Base-by-base conservation (phyloP, 2,888 invertebrate species). In the Sinohyriopsis cumingii region DNA sequence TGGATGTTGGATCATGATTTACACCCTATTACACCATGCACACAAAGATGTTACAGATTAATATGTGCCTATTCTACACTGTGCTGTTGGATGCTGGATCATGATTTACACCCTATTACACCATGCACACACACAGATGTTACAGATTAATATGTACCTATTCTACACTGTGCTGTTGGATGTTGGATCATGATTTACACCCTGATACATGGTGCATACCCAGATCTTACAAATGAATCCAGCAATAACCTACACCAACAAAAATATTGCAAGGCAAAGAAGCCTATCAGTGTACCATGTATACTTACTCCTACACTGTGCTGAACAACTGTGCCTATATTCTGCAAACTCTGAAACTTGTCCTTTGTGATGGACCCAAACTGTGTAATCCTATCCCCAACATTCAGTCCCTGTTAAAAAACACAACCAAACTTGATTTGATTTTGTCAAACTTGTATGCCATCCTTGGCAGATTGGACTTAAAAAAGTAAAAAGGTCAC, bases 221-320 rank as follows among this genome's bases (percentile, higher is more conserved):
- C 33, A 33, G 33, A 33, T 33, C 9, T 33, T 33, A 33, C 33
- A 9, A 9, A 33, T 33, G 7, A 33, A n/a, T 19, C n/a, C 24
- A 57, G n/a, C 24, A n/a, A 22, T 57, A 22, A 1, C n/a, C 12
- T 4, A 22, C 22, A 18, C 18, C 1, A 18, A 15, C 24, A 15
- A 0, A 22, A 57, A n/a, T 5, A 12, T 12, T 57, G 24, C 57
- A 57, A 15, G 9, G 57, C 4, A 22, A 19, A 22, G 3, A n/a
- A 33, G 54, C 6, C 5, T 12, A 0, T 24, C 54, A 56, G 53
- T 69, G 24, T 61, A 22, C 18, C 45, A 20, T 25, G 28, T 25
- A 22, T 57, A 83, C 87, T 81, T 80, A 89, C 89, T 76, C 84
- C 87, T 71, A 86, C 82, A 75, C 88, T 88, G 73, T 88, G 87